These are phyloP conservation scores for Zaprionus taronus DNA, from an alignment of 1,140 invertebrate species.

Conservation along the genomic window DNA sequence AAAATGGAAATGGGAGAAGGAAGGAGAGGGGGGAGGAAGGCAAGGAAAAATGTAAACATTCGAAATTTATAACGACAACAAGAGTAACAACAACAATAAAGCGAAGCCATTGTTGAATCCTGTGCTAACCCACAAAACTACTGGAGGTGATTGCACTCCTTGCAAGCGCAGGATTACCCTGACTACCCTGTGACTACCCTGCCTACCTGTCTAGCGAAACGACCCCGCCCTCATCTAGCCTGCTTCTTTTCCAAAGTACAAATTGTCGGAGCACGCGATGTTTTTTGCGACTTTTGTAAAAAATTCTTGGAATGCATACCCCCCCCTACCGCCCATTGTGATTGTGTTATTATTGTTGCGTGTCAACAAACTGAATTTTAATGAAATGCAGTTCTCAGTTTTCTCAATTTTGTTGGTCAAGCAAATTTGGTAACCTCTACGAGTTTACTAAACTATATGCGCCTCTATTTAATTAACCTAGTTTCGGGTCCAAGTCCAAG, in stretches of 20 bases:
- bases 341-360: conserved; percentile 26
- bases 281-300: conserved; percentile 21
- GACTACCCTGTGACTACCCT: background rate
- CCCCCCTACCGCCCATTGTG: background rate
- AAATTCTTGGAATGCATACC: conserved; percentile 26
- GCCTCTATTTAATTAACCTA: conserved; percentile 38
- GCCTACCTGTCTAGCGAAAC: background rate
- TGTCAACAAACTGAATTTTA: conserved; percentile 36
- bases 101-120: conserved; percentile 19
- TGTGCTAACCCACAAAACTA: conserved; percentile 66
- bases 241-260: background rate
- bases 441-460: background rate
- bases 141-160: conserved; percentile 64
- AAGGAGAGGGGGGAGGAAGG: background rate
- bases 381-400: conserved; percentile 38
- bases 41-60: conserved; percentile 70
- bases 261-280: conserved; percentile 37
- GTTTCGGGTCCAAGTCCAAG: conserved; percentile 13
- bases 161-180: conserved; percentile 5
- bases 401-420: conserved; percentile 16
- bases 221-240: background rate
- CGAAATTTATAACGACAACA: conserved; percentile 64
- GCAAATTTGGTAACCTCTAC: background rate
- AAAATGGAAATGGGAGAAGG: conserved; percentile 13
- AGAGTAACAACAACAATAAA: conserved; percentile 35